Base-by-base conservation (phyloP, 2,797 vertebrate genomes). In the Pagetopsis macropterus region DNA sequence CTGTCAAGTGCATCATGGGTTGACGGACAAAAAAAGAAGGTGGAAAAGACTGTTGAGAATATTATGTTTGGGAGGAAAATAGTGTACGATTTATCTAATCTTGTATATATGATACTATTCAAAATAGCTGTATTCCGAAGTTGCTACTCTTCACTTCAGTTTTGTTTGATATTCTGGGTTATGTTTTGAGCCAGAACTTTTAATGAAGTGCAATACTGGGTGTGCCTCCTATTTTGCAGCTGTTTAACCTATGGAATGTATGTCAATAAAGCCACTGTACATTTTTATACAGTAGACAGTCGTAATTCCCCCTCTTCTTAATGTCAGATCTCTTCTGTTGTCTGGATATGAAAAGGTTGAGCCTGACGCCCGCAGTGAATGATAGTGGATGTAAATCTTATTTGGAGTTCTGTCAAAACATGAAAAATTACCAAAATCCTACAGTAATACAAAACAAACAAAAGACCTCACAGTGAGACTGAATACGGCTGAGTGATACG, bases 121-220 rank as follows among this genome's bases (percentile, higher is more conserved):
- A 92, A 94, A 94, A 94, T 95, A 93, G 93, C 94, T 95, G 95
- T 95, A 95, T 94, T 94, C 91, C 89, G 88, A 95, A 97, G 96
- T 97, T 96, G 97, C 95, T 97, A 96, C 96, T 97, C 96, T 97
- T 96, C 96, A 97, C 96, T 96, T 96, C 96, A 96, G 93, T 97
- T 98, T 97, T 95, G 96, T 98, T 98, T 98, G 95, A 97, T 98
- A 96, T 98, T 97, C 96, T 97, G 97, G 97, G 95, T 98, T 98
- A 96, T 95, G 96, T 98, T 98, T 96, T 96, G 96, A 98, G 97
- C 97, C 97, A 98, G 98, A 99, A 97, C 95, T 98, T 99, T 98
- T 97, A 97, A 97, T 98, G 97, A 99, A 98, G 98, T 99, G 97
- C 98, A 99, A 99, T 98, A 99, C 96, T 98, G 96, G 97, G 98